These are phyloP conservation scores for Centropyge bicolor DNA, from an alignment of 2,797 vertebrate genomes.

Conservation along the genomic window DNA sequence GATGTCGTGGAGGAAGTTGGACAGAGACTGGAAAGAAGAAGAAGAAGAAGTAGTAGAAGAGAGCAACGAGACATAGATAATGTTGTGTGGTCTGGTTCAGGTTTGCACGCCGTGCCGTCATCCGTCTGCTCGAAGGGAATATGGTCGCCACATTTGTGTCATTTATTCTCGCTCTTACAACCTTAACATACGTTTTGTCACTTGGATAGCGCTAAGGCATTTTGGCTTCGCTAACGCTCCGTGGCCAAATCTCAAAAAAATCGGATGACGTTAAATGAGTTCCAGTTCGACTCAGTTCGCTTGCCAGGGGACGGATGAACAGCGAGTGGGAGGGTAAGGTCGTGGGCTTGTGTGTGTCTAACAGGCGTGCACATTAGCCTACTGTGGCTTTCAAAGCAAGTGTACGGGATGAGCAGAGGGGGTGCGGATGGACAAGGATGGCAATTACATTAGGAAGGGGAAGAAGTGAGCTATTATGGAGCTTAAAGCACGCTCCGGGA, in stretches of 20 bases:
- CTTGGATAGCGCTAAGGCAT: slow-evolving; percentile 51
- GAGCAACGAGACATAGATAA: slow-evolving; percentile 10
- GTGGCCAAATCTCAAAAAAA: slow-evolving; percentile 45
- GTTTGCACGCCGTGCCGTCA: slow-evolving; percentile 54
- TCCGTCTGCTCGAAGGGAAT: slow-evolving; percentile 54
- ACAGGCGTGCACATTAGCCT: slow-evolving; percentile 49
- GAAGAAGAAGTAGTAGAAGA: not conserved
- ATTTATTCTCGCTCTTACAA: slow-evolving; percentile 66
- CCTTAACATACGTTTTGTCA: slow-evolving; percentile 70
- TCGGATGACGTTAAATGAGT: slow-evolving; percentile 61
- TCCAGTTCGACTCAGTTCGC: slow-evolving; percentile 60
- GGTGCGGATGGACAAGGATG: slow-evolving; percentile 48
- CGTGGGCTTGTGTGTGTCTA: slow-evolving; percentile 34
- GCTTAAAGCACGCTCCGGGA: slow-evolving; percentile 24
- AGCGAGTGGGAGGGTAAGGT: slow-evolving; percentile 53
- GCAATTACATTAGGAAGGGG: slow-evolving; percentile 48
- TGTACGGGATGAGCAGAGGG: slow-evolving; percentile 25
- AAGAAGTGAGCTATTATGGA: slow-evolving; percentile 44
- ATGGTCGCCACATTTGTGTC: slow-evolving; percentile 73
- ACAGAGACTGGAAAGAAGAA: slow-evolving; percentile 3
- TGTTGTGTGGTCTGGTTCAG: slow-evolving; percentile 65
- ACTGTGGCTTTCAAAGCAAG: slow-evolving; percentile 52
- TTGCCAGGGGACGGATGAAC: slow-evolving; percentile 59
- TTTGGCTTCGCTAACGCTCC: slow-evolving; percentile 51
- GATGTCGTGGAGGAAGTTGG: slow-evolving; percentile 49